These are phyloP conservation scores for Spea hammondii DNA, from an alignment of 2,797 vertebrate genomes.

Conservation along the genomic window DNA sequence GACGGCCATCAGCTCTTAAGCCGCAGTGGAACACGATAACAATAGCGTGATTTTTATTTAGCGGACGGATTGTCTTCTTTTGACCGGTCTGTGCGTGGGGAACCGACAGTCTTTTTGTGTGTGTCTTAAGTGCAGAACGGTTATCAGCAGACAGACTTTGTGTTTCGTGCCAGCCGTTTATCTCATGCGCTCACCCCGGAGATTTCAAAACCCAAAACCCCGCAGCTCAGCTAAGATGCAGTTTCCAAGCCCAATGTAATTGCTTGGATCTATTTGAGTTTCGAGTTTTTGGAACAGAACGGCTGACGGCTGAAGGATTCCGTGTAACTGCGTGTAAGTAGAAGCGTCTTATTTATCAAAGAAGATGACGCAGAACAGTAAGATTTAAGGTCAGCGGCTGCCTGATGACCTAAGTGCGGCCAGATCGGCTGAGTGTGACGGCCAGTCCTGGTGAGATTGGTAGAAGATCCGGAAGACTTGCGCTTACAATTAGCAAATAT, in stretches of 20 bases:
- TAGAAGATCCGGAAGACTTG: too few relatives aligned
- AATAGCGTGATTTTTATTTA: slow-evolving; percentile 44
- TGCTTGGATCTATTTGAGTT: slow-evolving; percentile 19
- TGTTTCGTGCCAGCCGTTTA: slow-evolving; percentile 30
- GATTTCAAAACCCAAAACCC: slow-evolving; percentile 8
- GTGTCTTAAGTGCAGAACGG: slow-evolving; percentile 4
- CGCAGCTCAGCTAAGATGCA: slow-evolving; percentile 21
- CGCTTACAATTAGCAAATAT: too few relatives aligned
- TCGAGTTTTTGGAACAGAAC: neutral
- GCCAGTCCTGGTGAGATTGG: too few relatives aligned
- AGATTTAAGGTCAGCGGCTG: too few relatives aligned
- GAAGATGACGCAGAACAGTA: too few relatives aligned
- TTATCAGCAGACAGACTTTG: slow-evolving; percentile 7
- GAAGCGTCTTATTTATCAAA: too few relatives aligned
- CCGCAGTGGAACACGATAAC: slow-evolving; percentile 15
- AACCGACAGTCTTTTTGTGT: neutral
- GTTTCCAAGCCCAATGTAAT: slow-evolving; percentile 15
- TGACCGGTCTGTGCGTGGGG: slow-evolving; percentile 4
- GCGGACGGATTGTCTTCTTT: slow-evolving; percentile 24
- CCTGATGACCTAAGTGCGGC: too few relatives aligned
- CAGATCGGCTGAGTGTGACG: too few relatives aligned
- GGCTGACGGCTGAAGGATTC: neutral
- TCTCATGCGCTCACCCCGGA: slow-evolving; percentile 11
- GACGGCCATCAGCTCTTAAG: slow-evolving; percentile 30
- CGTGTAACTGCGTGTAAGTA: neutral